phyloP scores from a whole-genome alignment of 2,797 vertebrate genomes.

The Thalassophryne amazonica region DNA sequence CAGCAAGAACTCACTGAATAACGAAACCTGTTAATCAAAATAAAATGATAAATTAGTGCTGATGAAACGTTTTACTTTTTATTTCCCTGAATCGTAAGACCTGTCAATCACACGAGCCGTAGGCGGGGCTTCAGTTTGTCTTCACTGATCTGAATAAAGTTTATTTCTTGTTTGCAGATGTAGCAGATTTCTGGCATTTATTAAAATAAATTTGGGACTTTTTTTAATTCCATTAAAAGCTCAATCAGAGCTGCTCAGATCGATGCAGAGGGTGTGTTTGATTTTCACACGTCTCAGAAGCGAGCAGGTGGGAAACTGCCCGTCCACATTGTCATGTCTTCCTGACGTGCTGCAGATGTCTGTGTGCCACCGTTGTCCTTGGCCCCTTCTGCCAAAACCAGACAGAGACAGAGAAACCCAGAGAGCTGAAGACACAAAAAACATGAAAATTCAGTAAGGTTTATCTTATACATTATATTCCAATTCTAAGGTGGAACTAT shows the following conservation, averaged over 20 bases:
- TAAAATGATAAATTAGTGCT: too few species aligned
- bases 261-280: conserved; percentile 25
- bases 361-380: too few species aligned
- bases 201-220: conserved; percentile 55
- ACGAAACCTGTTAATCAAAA: too few species aligned
- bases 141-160: conserved; percentile 14
- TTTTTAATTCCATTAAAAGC: conserved; percentile 64
- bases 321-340: not conserved
- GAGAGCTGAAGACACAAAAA: too few species aligned
- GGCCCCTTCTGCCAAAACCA: too few species aligned
- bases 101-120: not conserved
- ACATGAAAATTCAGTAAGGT: too few species aligned
- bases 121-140: not conserved
- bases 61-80: too few species aligned
- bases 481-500: too few species aligned
- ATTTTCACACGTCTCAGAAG: not conserved
- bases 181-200: conserved; percentile 56
- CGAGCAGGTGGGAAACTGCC: conserved; percentile 10
- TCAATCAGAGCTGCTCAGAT: conserved; percentile 35
- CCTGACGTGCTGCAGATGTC: too few species aligned
- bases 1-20: too few species aligned
- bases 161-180: conserved; percentile 40
- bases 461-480: too few species aligned
- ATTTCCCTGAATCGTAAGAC: not conserved
- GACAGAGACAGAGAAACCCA: too few species aligned